Percentiles rank a stretch among this genome's conserved stretches.
These are phyloP conservation scores for Argyresthia albistria DNA, from an alignment of 2,888 invertebrate genomes.

Conservation along the genomic window DNA sequence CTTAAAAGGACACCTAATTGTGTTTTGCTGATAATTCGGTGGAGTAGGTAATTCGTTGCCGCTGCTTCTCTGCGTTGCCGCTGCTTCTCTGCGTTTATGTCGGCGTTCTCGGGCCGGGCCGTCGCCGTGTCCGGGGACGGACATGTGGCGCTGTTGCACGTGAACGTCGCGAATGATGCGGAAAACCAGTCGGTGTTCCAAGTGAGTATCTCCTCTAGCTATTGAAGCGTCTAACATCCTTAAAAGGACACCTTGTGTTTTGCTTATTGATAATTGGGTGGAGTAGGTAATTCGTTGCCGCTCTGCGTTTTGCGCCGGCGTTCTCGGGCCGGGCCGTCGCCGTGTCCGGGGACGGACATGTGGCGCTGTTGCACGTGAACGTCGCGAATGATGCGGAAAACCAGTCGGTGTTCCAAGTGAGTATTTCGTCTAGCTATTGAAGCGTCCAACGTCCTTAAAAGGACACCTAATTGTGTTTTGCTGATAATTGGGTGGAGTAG, in stretches of 20 bases:
- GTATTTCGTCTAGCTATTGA: too few species aligned
- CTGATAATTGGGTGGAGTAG: too few species aligned
- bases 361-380: constrained; percentile 83
- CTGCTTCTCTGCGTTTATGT: too few species aligned
- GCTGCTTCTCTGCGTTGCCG: constrained; percentile 86
- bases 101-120: constrained; percentile 88
- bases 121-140: constrained; percentile 90
- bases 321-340: constrained; percentile 90
- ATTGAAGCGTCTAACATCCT: too few species aligned
- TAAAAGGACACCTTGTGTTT: too few species aligned
- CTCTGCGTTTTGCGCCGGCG: constrained; percentile 91
- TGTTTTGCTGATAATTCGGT: too few species aligned
- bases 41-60: too few species aligned
- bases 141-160: constrained; percentile 85
- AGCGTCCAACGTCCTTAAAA: too few species aligned
- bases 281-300: too few species aligned
- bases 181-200: constrained; percentile 80
- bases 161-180: constrained; percentile 77
- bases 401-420: constrained; percentile 83
- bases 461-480: too few species aligned
- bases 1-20: too few species aligned
- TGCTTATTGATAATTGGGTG: too few species aligned
- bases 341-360: constrained; percentile 82
- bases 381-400: constrained; percentile 73
- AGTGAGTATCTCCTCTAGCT: constrained; percentile 55